A percentile compares a stretch with the other conserved stretches of the same genome.
Conservation (phyloP, 2,888 invertebrate species). For the Prenolepis imparis region DNA sequence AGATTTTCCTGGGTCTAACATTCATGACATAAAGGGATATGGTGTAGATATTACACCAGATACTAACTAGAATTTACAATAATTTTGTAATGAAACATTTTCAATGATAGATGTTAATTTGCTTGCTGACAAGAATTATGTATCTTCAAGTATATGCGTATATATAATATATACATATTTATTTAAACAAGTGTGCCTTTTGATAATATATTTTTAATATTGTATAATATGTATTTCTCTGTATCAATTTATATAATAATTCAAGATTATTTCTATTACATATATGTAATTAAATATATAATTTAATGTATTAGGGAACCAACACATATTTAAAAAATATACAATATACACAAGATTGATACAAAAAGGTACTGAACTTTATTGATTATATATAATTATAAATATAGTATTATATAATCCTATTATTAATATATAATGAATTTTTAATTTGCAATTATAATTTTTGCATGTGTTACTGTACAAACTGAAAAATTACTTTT, state of each 20-base stretch:
- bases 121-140: neutral
- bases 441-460: neutral
- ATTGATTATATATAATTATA: neutral
- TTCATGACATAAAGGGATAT: constrained; percentile 82
- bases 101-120: neutral
- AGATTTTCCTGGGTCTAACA: constrained; percentile 82
- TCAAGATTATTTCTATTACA: neutral
- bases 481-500: neutral
- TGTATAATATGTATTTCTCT: neutral
- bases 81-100: neutral
- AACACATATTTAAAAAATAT: constrained; percentile 8
- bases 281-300: neutral
- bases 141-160: neutral
- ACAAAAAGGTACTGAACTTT: neutral
- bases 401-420: neutral
- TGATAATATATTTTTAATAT: neutral
- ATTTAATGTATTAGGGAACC: neutral
- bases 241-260: neutral
- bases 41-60: constrained; percentile 65
- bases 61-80: neutral
- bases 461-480: neutral
- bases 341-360: constrained; percentile 1
- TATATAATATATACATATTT: neutral
- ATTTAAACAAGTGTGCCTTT: neutral
- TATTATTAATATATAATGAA: neutral